Evolutionary conservation across 2,888 invertebrate genomes (phyloP).

Genomic region (Slavum lentiscoides): DNA sequence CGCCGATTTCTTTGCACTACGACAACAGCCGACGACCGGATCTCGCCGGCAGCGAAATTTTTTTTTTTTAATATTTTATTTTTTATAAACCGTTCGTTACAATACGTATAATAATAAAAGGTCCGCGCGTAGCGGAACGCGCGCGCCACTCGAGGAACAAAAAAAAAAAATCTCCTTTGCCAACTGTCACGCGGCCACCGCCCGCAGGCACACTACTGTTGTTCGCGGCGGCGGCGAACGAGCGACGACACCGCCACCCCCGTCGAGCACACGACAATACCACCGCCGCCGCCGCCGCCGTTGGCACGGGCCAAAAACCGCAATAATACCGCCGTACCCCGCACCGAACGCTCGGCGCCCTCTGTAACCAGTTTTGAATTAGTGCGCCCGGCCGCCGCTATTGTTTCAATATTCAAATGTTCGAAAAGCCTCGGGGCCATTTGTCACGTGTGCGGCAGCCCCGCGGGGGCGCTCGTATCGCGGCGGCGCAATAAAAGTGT

Average conservation of each 20-base stretch:
- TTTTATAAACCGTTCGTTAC: too few species aligned
- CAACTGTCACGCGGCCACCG: conserved; percentile 48
- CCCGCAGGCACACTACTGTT: conserved; percentile 30
- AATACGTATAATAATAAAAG: neutral
- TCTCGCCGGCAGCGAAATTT: too few species aligned
- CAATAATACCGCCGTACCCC: conserved; percentile 20
- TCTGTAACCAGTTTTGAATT: conserved; percentile 47
- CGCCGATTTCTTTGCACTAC: too few species aligned
- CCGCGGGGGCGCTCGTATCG: too few species aligned
- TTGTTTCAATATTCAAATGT: conserved; percentile 53
- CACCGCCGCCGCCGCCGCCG: neutral
- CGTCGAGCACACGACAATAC: neutral
- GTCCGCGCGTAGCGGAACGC: too few species aligned
- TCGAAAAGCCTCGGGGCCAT: conserved; percentile 39
- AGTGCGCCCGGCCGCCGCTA: conserved; percentile 15
- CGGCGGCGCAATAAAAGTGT: neutral
- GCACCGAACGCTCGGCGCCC: neutral
- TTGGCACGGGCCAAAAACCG: conserved; percentile 19
- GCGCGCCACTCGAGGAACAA: too few species aligned
- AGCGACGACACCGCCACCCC: neutral
- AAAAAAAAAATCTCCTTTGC: conserved; percentile 21
- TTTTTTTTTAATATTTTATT: too few species aligned
- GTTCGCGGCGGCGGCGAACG: conserved; percentile 43
- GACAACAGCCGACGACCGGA: too few species aligned
- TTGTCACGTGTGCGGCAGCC: conserved; percentile 25